A percentile compares a stretch with the other conserved stretches of the same genome.
phyloP scores from a whole-genome alignment of 2,888 invertebrate species.

The Coelinius sp. region DNA sequence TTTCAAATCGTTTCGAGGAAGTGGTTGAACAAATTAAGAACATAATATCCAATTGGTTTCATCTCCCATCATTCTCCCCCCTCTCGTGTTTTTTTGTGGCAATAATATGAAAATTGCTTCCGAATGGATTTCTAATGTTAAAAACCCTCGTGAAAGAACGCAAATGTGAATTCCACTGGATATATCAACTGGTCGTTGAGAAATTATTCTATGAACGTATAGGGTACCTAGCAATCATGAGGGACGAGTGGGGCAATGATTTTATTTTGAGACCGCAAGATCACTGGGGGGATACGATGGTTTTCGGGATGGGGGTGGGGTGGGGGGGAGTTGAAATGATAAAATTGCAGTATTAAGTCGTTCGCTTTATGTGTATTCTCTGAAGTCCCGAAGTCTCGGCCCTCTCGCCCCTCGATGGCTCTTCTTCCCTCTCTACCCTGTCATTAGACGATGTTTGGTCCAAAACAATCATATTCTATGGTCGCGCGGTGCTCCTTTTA shows the following conservation, averaged over 20 bases:
- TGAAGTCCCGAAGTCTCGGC: conserved; percentile 65
- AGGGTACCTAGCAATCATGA: conserved; percentile 59
- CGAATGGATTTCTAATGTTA: conserved; percentile 14
- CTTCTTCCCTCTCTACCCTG: conserved; percentile 55
- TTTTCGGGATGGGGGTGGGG: conserved; percentile 44
- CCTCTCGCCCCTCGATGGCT: conserved; percentile 52
- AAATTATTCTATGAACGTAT: conserved; percentile 43
- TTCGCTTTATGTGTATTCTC: conserved; percentile 71
- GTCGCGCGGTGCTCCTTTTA: conserved; percentile 56
- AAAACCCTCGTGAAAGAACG: background rate
- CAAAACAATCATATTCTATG: conserved; percentile 65
- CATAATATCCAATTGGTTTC: background rate
- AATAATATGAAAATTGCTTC: conserved; percentile 34
- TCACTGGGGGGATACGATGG: conserved; percentile 51
- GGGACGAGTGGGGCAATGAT: conserved; percentile 60
- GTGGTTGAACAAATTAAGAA: conserved; percentile 32
- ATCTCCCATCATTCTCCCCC: conserved; percentile 7
- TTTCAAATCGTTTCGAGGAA: conserved; percentile 28
- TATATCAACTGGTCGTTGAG: conserved; percentile 31
- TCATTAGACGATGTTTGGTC: conserved; percentile 68
- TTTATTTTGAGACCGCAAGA: conserved; percentile 70
- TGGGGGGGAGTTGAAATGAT: conserved; percentile 62
- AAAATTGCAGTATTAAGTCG: conserved; percentile 71
- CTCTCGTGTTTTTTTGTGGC: background rate
- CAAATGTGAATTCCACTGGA: conserved; percentile 32